Evolutionary conservation across 2,888 invertebrate genomes (phyloP), one percentile per base, ranked within the genome.

Genomic region (Galeopsomyia nigrocyanea): DNA sequence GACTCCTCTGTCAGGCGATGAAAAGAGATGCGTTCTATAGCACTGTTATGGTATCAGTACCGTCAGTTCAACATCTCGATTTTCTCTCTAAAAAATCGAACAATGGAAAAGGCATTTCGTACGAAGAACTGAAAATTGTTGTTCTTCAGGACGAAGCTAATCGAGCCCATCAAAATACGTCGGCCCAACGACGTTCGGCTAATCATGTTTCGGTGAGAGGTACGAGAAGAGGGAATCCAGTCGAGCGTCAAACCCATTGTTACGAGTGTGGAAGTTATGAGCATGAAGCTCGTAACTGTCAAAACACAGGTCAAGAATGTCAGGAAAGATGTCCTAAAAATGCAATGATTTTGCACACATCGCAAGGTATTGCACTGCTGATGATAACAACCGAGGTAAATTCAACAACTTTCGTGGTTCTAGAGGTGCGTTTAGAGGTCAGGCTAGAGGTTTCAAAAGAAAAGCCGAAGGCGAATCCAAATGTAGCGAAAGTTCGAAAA

Each of bases 201-300:
- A n/a, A n/a, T n/a, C n/a, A n/a, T n/a, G n/a, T n/a, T n/a, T n/a
- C n/a, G 47, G 7, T 14, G 7, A 10, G 7, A 10, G 7, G 9
- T 7, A 47, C 9, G 9, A 47, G 47, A 47, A 14, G 7, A 47
- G 21, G 19, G 0, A 70, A 62, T n/a, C 21, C 13, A 49, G 47
- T 61, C 17, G 39, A 61, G n/a, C n/a, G n/a, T n/a, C n/a, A n/a
- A n/a, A n/a, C n/a, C 9, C 68, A 46, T 63, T 70, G 69, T 22
- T 63, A 16, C n/a, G 14, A 49, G 17, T 77, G 77, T 70, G 77
- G 76, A 13, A 76, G 71, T 51, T 13, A 14, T 17, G 78, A 77
- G 21, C 77, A 79, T 74, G 62, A 71, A 21, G 55, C 60, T 56
- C 61, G 57, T 53, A 69, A 79, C 50, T 78, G 78, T 70, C 61